These are phyloP conservation scores for Pteria penguin DNA, from an alignment of 2,888 invertebrate genomes.

Conservation along the genomic window DNA sequence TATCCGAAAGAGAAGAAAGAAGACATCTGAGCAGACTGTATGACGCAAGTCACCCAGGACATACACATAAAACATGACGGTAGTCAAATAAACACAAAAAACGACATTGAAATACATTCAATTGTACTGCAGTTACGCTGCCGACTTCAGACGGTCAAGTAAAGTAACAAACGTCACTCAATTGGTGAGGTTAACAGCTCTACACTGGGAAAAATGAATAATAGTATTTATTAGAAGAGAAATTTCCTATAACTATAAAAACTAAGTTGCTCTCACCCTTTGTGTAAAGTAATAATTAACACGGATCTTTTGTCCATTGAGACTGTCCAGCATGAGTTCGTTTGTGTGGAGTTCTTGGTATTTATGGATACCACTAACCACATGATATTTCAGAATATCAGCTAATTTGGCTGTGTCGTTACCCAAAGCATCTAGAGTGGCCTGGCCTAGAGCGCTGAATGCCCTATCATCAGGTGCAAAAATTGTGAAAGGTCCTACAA, in stretches of 20 bases:
- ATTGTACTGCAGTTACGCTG: no score
- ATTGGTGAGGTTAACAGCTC: no score
- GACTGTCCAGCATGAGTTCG: slow-evolving; percentile 52
- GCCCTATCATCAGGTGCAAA: slow-evolving; percentile 53
- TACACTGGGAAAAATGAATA: no score
- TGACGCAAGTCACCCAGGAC: no score
- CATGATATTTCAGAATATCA: slow-evolving; percentile 59
- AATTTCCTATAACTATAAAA: no score
- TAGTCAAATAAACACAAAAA: no score
- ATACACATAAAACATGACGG: no score
- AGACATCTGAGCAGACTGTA: no score
- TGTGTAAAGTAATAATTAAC: slow-evolving; percentile 57
- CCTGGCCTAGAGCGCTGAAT: slow-evolving; percentile 26
- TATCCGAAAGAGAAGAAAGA: background rate
- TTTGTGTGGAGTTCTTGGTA: slow-evolving; percentile 50
- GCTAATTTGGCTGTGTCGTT: slow-evolving; percentile 46
- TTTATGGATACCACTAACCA: slow-evolving; percentile 50
- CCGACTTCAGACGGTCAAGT: no score
- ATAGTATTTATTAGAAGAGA: no score
- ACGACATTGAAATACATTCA: no score
- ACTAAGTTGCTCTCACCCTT: slow-evolving; percentile 39
- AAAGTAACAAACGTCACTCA: no score
- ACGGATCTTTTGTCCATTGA: slow-evolving; percentile 51
- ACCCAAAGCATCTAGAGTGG: slow-evolving; percentile 36
- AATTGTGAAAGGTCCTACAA: slow-evolving; percentile 58